Percentiles rank a stretch among this genome's conserved stretches.
Evolutionary conservation across 2,797 vertebrate genomes (phyloP).

Genomic region (Decapterus maruadsi): DNA sequence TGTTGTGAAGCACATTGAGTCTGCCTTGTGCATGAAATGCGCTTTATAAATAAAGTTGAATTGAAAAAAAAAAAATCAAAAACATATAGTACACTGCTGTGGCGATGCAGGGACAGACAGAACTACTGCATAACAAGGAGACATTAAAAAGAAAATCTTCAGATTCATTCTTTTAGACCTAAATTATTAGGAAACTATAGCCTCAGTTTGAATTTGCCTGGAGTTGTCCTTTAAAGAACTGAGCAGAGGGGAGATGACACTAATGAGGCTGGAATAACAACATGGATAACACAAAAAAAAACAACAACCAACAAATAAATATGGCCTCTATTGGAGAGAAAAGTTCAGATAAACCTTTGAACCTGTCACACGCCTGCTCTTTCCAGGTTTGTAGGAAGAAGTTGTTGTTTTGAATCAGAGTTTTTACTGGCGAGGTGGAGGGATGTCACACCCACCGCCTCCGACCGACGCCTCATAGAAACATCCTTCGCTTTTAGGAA

Average conservation of each 20-base stretch:
- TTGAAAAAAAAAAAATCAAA: too few relatives aligned
- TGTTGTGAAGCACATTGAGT: too few relatives aligned
- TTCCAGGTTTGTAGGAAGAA: slow-evolving; percentile 22
- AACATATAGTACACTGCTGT: too few relatives aligned
- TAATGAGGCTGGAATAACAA: background rate
- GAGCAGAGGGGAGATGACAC: background rate
- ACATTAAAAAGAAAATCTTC: too few relatives aligned
- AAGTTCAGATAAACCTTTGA: slow-evolving; percentile 5
- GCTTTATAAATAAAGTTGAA: too few relatives aligned
- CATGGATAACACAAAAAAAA: slow-evolving; percentile 13
- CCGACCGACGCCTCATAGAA: slow-evolving; percentile 6
- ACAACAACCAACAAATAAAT: slow-evolving; percentile 20
- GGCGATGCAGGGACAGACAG: too few relatives aligned
- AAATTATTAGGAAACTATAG: too few relatives aligned
- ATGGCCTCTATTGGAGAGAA: slow-evolving; percentile 10
- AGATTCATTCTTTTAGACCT: too few relatives aligned
- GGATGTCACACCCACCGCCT: slow-evolving; percentile 5
- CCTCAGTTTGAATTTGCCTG: too few relatives aligned
- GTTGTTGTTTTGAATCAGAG: slow-evolving; percentile 13
- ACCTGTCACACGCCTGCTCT: slow-evolving; percentile 34
- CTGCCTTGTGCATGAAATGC: too few relatives aligned
- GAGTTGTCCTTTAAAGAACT: too few relatives aligned
- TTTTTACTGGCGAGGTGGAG: slow-evolving; percentile 21
- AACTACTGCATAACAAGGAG: too few relatives aligned
- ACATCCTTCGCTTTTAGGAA: slow-evolving; percentile 1